Percentiles rank a stretch among this genome's conserved stretches.
Conservation (phyloP, 2,888 invertebrate genomes). For the Lacanobia wlatinum region DNA sequence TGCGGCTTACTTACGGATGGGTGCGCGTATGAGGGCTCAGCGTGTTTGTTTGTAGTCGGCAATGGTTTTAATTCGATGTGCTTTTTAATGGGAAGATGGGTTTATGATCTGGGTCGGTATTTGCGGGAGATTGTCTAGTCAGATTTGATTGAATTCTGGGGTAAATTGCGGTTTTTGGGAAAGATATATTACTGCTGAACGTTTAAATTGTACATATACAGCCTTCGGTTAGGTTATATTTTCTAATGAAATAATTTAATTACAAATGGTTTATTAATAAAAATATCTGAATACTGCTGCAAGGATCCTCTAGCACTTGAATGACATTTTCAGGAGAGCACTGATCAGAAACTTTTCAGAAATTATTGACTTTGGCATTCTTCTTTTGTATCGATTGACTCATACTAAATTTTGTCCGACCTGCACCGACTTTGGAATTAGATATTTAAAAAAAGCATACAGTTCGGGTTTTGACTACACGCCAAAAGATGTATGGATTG, state of each 20-base stretch:
- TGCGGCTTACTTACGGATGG: slow-evolving; percentile 64
- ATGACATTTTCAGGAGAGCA: too few species aligned
- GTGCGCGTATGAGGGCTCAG: slow-evolving; percentile 51
- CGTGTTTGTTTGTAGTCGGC: slow-evolving; percentile 53
- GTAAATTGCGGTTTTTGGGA: too few species aligned
- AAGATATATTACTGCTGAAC: too few species aligned
- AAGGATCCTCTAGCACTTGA: too few species aligned
- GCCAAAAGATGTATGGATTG: not conserved
- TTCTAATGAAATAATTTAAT: not conserved
- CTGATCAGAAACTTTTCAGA: too few species aligned
- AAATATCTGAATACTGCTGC: not conserved
- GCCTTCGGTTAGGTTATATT: too few species aligned
- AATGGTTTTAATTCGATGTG: slow-evolving; percentile 58
- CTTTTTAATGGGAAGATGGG: slow-evolving; percentile 42
- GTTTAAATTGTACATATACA: too few species aligned
- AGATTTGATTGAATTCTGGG: not conserved
- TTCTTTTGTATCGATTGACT: too few species aligned
- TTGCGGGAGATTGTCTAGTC: not conserved
- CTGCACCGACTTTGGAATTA: not conserved
- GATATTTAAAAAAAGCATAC: not conserved
- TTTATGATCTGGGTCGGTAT: not conserved
- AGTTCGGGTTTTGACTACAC: not conserved
- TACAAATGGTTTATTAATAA: not conserved
- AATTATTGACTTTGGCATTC: too few species aligned
- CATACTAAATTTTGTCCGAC: too few species aligned